Evolutionary conservation across 2,888 invertebrate species (phyloP).

Genomic region (Ametastegia equiseti): DNA sequence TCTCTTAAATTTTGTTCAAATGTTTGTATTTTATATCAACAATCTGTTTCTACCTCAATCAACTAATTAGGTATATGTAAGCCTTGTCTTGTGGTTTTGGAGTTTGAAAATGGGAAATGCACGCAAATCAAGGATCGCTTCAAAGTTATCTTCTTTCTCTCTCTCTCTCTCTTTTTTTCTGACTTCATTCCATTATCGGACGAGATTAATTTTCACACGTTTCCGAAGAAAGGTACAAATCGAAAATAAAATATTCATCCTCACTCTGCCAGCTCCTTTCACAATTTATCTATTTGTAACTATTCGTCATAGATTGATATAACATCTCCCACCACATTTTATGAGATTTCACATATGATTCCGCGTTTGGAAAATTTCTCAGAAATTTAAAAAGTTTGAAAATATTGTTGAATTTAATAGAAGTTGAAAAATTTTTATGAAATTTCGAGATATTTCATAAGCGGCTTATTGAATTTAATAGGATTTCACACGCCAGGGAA

Average conservation of each 20-base stretch:
- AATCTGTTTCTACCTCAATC: not conserved
- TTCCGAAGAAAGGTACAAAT: no score
- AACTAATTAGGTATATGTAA: no score
- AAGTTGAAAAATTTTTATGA: not conserved
- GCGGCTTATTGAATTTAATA: not conserved
- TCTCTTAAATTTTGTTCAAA: not conserved
- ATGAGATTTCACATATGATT: not conserved
- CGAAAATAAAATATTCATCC: not conserved
- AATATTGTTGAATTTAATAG: not conserved
- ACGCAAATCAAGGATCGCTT: not conserved
- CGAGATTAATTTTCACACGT: no score
- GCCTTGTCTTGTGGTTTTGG: not conserved
- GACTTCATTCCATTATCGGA: no score
- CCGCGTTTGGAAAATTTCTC: not conserved
- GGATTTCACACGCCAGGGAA: not conserved
- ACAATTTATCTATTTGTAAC: not conserved
- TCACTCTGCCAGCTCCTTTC: not conserved
- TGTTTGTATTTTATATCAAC: not conserved
- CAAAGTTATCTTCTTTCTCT: not conserved
- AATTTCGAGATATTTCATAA: not conserved
- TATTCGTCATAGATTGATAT: not conserved
- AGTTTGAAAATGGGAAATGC: not conserved
- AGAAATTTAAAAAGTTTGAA: not conserved
- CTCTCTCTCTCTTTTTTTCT: not conserved
- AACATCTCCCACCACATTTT: not conserved